Conservation (phyloP, 2,888 invertebrate species). For the Caenorhabditis becei region DNA sequence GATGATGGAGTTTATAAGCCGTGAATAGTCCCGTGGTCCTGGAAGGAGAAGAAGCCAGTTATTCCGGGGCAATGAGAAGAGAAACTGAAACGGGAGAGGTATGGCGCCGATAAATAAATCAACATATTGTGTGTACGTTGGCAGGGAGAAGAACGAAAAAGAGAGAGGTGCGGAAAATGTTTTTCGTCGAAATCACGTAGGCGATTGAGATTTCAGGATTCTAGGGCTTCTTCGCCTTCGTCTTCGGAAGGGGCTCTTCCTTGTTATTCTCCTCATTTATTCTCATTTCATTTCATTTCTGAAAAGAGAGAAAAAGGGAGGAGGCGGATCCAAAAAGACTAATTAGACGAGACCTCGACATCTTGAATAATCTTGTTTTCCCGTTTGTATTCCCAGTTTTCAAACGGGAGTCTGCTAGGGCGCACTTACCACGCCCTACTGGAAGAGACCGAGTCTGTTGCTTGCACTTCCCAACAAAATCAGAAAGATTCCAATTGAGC, state of each 20-base stretch:
- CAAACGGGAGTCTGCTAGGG: not conserved
- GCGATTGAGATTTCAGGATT: not conserved
- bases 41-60: not conserved
- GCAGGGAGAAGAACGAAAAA: not conserved
- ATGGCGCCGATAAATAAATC: constrained; percentile 30
- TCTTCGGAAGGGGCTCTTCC: not conserved
- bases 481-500: too few relatives aligned
- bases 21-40: not conserved
- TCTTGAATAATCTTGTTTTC: constrained; percentile 22
- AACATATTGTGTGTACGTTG: constrained; percentile 16
- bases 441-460: too few relatives aligned
- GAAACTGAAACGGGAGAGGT: constrained; percentile 1
- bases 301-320: not conserved
- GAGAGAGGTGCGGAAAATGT: constrained; percentile 1
- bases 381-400: not conserved
- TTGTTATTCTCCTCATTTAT: constrained; percentile 1
- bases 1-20: constrained; percentile 16
- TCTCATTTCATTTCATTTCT: not conserved
- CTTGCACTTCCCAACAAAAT: too few relatives aligned
- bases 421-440: not conserved
- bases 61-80: not conserved
- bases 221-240: not conserved
- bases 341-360: constrained; percentile 3
- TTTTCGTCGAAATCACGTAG: not conserved
- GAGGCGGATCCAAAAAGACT: not conserved